Evolutionary conservation across 2,797 vertebrate genomes (phyloP).

Genomic region (Smutsia temminckii): DNA sequence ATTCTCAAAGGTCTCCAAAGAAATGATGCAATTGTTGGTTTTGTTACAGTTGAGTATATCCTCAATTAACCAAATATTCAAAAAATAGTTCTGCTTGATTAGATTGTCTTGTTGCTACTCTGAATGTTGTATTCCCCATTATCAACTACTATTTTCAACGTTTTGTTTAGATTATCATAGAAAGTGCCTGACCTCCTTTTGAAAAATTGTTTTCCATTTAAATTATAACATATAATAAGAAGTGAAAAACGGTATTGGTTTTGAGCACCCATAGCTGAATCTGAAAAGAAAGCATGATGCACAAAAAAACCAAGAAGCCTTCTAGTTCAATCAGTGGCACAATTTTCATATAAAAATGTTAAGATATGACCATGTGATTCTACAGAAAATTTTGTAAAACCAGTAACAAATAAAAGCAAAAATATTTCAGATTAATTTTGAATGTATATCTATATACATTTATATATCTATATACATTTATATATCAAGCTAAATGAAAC

Average conservation of each 20-base stretch:
- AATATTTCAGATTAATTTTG: background rate
- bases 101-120: background rate
- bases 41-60: constrained; percentile 25
- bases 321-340: background rate
- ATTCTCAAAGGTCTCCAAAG: constrained; percentile 50
- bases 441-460: background rate
- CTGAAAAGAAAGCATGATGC: background rate
- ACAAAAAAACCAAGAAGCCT: background rate
- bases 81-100: background rate
- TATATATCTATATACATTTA: background rate
- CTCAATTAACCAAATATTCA: constrained; percentile 46
- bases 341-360: constrained; percentile 35
- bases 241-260: background rate
- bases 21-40: constrained; percentile 47
- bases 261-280: background rate
- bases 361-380: background rate
- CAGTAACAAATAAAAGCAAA: constrained; percentile 38
- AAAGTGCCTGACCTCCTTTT: background rate
- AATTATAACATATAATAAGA: background rate
- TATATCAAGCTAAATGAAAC: background rate
- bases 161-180: constrained; percentile 11
- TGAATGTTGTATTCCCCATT: background rate
- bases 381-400: background rate
- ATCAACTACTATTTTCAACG: background rate
- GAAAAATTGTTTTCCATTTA: constrained; percentile 25